These are phyloP conservation scores for Tribolium madens DNA, from an alignment of 1,140 invertebrate species.

Conservation along the genomic window DNA sequence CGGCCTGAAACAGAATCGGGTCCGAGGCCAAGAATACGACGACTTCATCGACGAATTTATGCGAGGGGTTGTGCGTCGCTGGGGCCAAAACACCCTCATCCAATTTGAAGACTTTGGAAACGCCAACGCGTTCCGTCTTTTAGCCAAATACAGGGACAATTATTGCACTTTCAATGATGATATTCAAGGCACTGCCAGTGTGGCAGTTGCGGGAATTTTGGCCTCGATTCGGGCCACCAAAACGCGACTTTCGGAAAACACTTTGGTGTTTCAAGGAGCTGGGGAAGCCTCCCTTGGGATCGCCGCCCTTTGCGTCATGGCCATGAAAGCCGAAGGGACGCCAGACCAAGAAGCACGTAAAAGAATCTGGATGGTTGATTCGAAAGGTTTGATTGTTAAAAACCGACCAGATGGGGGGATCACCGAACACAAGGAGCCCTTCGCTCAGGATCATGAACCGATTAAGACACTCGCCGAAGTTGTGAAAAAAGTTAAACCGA, in stretches of 20 bases:
- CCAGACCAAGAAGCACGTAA: slow-evolving; percentile 76
- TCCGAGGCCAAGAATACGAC: slow-evolving; percentile 87
- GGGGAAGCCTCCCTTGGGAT: slow-evolving; percentile 85
- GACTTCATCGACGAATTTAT: slow-evolving; percentile 98
- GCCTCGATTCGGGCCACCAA: slow-evolving; percentile 84
- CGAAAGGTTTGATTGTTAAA: slow-evolving; percentile 83
- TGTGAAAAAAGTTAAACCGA: slow-evolving; percentile 83
- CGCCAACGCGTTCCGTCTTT: slow-evolving; percentile 86
- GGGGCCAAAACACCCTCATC: slow-evolving; percentile 83
- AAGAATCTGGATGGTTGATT: slow-evolving; percentile 81
- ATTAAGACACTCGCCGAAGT: slow-evolving; percentile 81
- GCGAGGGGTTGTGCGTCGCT: slow-evolving; percentile 87
- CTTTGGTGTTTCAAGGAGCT: slow-evolving; percentile 91
- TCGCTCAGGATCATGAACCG: slow-evolving; percentile 79
- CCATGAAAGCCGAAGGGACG: slow-evolving; percentile 86
- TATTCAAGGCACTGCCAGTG: slow-evolving; percentile 92
- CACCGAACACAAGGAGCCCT: slow-evolving; percentile 80
- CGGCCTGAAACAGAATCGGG: slow-evolving; percentile 86
- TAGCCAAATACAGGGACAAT: slow-evolving; percentile 81
- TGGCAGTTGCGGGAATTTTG: slow-evolving; percentile 92
- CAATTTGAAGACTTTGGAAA: slow-evolving; percentile 98
- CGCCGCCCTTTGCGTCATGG: slow-evolving; percentile 86
- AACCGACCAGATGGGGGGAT: slow-evolving; percentile 80
- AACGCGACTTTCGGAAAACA: slow-evolving; percentile 82
- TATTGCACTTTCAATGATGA: slow-evolving; percentile 98